phyloP scores from a whole-genome alignment of 2,113 vertebrate genomes.

The Crotalus horridus region DNA sequence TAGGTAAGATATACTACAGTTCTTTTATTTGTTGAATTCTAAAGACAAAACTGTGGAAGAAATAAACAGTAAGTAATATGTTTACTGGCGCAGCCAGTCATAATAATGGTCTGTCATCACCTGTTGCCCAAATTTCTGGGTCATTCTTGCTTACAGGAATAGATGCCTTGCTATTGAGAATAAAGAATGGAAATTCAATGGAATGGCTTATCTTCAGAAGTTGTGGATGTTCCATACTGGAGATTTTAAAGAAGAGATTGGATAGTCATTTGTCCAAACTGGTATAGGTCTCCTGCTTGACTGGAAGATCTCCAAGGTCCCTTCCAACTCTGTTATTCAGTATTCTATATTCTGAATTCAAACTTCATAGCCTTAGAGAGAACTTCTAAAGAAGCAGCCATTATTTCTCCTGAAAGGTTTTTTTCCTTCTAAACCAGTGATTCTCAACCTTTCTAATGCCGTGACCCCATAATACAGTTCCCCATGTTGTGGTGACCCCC shows the following conservation, averaged over 20 bases:
- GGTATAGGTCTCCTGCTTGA: background rate
- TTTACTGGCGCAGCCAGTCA: background rate
- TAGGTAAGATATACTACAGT: background rate
- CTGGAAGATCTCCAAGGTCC: background rate
- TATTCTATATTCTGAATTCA: background rate
- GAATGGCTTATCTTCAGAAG: background rate
- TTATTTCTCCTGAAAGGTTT: conserved; percentile 14
- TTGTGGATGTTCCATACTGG: background rate
- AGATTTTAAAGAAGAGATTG: background rate
- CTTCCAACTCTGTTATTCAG: background rate
- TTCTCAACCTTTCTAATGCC: too few species aligned
- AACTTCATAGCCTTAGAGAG: background rate
- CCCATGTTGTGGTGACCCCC: too few species aligned
- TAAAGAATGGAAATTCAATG: background rate
- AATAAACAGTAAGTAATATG: background rate
- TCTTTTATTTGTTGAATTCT: background rate
- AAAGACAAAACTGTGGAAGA: background rate
- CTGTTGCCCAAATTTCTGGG: background rate
- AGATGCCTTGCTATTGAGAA: background rate
- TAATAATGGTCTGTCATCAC: background rate
- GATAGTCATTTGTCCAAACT: background rate
- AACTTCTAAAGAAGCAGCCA: background rate
- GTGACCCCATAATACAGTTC: too few species aligned
- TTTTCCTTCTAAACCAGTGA: conserved; percentile 16
- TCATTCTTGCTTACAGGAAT: background rate